Percentiles rank a stretch among this genome's conserved stretches.
phyloP scores from a whole-genome alignment of 2,888 invertebrate species.

The Ceriagrion tenellum region DNA sequence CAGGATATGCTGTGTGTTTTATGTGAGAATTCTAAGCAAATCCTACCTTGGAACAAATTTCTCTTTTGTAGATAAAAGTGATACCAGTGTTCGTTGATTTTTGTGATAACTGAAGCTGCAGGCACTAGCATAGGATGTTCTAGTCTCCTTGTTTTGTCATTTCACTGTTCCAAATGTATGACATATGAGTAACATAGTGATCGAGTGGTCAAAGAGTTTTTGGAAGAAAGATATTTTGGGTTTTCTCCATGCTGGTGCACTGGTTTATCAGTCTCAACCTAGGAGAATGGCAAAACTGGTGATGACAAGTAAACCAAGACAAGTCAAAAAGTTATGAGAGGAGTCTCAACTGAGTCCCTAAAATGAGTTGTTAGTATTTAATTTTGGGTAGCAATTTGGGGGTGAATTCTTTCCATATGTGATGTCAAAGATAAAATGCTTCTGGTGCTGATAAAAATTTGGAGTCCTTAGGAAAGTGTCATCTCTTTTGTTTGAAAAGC shows the following conservation, averaged over 20 bases:
- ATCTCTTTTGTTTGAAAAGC: no score
- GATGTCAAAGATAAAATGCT: no score
- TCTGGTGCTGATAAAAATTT: no score
- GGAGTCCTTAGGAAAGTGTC: no score
- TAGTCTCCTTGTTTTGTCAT: not conserved
- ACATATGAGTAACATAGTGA: not conserved
- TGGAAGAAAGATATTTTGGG: not conserved
- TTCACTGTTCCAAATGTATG: not conserved
- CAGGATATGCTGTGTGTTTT: not conserved
- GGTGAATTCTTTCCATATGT: no score
- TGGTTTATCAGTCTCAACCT: not conserved
- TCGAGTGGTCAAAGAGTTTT: not conserved
- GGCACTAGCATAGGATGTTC: not conserved
- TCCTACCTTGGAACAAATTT: not conserved
- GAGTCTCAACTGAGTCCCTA: no score
- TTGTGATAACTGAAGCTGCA: not conserved
- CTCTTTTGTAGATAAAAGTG: not conserved
- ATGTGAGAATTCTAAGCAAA: not conserved
- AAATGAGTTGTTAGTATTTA: no score
- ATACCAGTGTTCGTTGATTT: not conserved
- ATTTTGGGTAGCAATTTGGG: no score
- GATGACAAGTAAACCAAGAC: not conserved
- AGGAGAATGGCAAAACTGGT: not conserved
- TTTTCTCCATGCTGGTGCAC: not conserved
- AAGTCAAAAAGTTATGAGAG: not conserved